A percentile compares a stretch with the other conserved stretches of the same genome.
Conservation (phyloP, 1,140 invertebrate species). For the Cyphomyrmex costatus region DNA sequence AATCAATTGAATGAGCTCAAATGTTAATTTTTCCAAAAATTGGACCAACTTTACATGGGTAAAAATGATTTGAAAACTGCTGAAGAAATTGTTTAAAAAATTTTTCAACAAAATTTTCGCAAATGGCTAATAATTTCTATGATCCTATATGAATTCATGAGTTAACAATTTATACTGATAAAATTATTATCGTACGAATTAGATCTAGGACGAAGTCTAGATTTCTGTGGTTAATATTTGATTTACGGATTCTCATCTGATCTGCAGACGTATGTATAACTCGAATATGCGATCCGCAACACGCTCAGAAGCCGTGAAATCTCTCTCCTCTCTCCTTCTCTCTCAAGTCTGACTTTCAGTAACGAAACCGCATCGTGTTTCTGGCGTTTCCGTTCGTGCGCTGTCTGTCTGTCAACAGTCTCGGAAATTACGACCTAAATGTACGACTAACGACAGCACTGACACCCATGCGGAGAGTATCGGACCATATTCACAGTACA, state of each 20-base stretch:
- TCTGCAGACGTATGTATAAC: conserved; percentile 12
- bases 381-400: conserved; percentile 49
- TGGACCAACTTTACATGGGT: no score
- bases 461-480: conserved; percentile 16
- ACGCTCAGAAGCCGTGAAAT: conserved; percentile 36
- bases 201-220: background rate
- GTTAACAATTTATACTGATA: background rate
- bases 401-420: conserved; percentile 60
- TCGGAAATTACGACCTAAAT: conserved; percentile 58
- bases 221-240: conserved; percentile 29
- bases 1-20: no score
- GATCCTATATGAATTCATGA: background rate
- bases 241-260: conserved; percentile 24
- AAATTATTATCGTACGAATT: background rate
- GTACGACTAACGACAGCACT: conserved; percentile 57
- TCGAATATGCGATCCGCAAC: conserved; percentile 19
- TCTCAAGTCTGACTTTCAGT: conserved; percentile 43
- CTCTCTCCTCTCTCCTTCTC: conserved; percentile 1
- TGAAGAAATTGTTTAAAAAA: no score
- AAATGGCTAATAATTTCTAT: conserved; percentile 21
- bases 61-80: conserved; percentile 24
- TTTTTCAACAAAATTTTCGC: background rate
- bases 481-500: conserved; percentile 15
- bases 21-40: no score
- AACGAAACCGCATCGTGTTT: conserved; percentile 62